Evolutionary conservation across 2,888 invertebrate species (phyloP), one percentile per base, ranked within the genome.

Genomic region (Amphipoea oculea): DNA sequence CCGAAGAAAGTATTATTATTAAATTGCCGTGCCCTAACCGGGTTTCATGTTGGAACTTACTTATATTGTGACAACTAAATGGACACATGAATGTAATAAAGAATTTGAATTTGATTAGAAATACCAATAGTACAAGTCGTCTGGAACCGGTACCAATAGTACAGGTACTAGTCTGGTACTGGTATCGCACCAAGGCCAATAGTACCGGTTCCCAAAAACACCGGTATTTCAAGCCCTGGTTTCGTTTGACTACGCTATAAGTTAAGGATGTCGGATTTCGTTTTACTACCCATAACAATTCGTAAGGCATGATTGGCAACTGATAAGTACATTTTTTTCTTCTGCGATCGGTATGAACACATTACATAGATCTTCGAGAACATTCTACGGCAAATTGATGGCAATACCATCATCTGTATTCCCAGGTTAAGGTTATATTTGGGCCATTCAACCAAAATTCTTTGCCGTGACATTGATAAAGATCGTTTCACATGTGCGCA

Each of bases 391-490:
- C 29, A n/a, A 69, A 69, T 57, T 29, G n/a, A n/a, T 76, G 60
- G 54, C 51, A 70, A 54, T 60, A 54, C 3, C 0, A 42, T 51
- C 66, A 60, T 51, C 29, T 42, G 51, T 79, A 62, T 48, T 63
- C 29, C 9, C 5, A 42, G 17, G 48, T 60, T 45, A 62, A 66
- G 62, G 48, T 69, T 57, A 67, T 0, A 74, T 85, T 84, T 70
- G 84, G 86, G 86, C 81, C 89, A 93, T 94, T 94, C 91, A 93
- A 92, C 92, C 92, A 81, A 92, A 94, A 95, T 93, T 93, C 92
- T 90, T 90, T 91, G 87, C 84, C 96, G 95, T 96, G 96, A 96
- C 94, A 93, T 93, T 90, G 96, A 96, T 95, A 95, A 88, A 92
- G 93, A 96, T 96, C 93, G 92, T 87, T 92, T 92, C 90, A 93